Percentiles rank a stretch among this genome's conserved stretches.
phyloP scores from a whole-genome alignment of 92 coral and sea anemone genomes.

The Nematostella vectensis region DNA sequence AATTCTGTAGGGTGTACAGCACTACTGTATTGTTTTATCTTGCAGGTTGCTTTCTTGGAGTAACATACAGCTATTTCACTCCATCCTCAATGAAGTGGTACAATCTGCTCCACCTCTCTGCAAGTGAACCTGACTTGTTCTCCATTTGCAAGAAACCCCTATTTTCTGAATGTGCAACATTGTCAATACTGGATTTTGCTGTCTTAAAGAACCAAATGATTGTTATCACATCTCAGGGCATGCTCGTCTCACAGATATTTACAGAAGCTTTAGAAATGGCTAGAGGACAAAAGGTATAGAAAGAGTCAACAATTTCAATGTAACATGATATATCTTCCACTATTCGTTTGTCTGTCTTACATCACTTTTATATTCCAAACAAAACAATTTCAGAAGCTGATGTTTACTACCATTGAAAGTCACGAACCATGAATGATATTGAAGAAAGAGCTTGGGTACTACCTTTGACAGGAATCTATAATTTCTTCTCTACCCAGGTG shows the following conservation, averaged over 20 bases:
- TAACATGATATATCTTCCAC: no score
- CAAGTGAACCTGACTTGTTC: conserved; percentile 42
- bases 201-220: conserved; percentile 54
- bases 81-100: conserved; percentile 70
- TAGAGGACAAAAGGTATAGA: conserved; percentile 23
- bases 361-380: background rate
- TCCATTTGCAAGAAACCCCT: conserved; percentile 68
- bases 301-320: no score
- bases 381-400: background rate
- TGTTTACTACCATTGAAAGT: no score
- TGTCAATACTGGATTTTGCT: conserved; percentile 58
- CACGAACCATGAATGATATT: no score
- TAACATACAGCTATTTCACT: conserved; percentile 69
- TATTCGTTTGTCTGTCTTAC: no score
- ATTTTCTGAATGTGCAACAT: conserved; percentile 41
- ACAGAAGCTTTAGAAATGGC: conserved; percentile 22
- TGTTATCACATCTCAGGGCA: conserved; percentile 70
- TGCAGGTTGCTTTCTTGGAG: conserved; percentile 76
- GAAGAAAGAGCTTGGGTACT: no score
- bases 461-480: no score
- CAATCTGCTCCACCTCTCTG: conserved; percentile 59
- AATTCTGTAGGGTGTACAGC: no score
- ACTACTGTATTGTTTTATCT: no score
- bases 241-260: conserved; percentile 53
- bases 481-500: no score